Conservation (phyloP, 2,113 vertebrate species). For the Oncorhynchus mykiss region DNA sequence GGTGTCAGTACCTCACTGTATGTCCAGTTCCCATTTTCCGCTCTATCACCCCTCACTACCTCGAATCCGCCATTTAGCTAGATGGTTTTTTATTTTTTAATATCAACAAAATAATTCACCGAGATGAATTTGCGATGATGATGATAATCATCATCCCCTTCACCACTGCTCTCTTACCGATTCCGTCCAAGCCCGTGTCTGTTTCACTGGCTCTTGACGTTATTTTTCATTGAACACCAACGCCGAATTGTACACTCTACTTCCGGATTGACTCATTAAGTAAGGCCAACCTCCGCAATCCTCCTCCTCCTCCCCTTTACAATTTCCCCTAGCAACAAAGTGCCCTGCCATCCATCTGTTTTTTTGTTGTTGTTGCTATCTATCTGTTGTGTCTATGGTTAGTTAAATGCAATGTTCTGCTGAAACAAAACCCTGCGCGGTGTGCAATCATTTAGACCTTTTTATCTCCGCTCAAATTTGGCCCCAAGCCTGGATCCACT, state of each 20-base stretch:
- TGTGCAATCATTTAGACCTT: too few species aligned
- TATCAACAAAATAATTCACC: neutral
- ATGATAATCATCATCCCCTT: neutral
- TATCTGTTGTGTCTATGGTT: neutral
- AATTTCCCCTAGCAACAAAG: conserved; percentile 58
- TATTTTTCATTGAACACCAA: conserved; percentile 36
- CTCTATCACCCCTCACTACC: conserved; percentile 15
- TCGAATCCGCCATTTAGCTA: conserved; percentile 27
- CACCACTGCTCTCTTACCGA: neutral
- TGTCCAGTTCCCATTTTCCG: conserved; percentile 27
- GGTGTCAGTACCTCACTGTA: conserved; percentile 6
- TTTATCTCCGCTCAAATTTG: too few species aligned
- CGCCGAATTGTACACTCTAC: conserved; percentile 39
- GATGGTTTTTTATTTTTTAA: neutral
- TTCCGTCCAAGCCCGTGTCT: neutral
- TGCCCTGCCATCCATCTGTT: conserved; percentile 16
- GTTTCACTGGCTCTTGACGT: conserved; percentile 9
- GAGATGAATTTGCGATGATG: neutral
- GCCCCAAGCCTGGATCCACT: too few species aligned
- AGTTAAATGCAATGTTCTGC: neutral
- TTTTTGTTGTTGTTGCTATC: neutral
- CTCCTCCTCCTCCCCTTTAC: conserved; percentile 12
- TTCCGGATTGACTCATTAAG: conserved; percentile 66
- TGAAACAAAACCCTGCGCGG: neutral
- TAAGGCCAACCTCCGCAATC: conserved; percentile 27